phyloP scores from a whole-genome alignment of 1,140 invertebrate species.

The Chymomyza costata region DNA sequence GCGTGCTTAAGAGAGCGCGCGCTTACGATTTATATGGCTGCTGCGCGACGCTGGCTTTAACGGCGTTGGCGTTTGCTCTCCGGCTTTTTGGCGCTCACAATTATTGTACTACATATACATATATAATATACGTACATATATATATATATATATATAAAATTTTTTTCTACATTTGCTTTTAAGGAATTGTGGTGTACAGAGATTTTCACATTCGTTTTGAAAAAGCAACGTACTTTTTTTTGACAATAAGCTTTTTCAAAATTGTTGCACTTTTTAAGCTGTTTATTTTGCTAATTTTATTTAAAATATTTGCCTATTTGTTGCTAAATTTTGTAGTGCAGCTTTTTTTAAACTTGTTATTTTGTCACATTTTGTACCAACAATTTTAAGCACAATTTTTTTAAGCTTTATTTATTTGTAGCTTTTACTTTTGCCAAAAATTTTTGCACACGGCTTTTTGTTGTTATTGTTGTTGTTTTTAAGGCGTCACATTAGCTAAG shows the following conservation, averaged over 20 bases:
- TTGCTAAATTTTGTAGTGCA: not conserved
- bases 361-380: too few species aligned
- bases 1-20: too few species aligned
- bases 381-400: too few species aligned
- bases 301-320: too few species aligned
- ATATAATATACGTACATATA: slow-evolving; percentile 34
- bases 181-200: slow-evolving; percentile 47
- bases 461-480: not conserved
- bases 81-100: slow-evolving; percentile 65
- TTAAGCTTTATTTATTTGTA: not conserved
- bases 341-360: not conserved
- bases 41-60: slow-evolving; percentile 40
- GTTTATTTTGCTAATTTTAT: too few species aligned
- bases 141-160: slow-evolving; percentile 14
- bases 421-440: slow-evolving; percentile 11
- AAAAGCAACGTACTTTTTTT: slow-evolving; percentile 11
- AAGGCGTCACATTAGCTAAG: slow-evolving; percentile 5
- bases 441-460: slow-evolving; percentile 8
- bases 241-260: slow-evolving; percentile 4
- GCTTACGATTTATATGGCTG: slow-evolving; percentile 62
- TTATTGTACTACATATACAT: slow-evolving; percentile 35
- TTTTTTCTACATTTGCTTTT: slow-evolving; percentile 55
- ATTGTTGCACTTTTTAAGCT: slow-evolving; percentile 25
- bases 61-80: slow-evolving; percentile 50
- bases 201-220: slow-evolving; percentile 42